Percentiles rank a stretch among this genome's conserved stretches.
Evolutionary conservation across 2,113 vertebrate species (phyloP).

Genomic region (Lophochroa leadbeateri): DNA sequence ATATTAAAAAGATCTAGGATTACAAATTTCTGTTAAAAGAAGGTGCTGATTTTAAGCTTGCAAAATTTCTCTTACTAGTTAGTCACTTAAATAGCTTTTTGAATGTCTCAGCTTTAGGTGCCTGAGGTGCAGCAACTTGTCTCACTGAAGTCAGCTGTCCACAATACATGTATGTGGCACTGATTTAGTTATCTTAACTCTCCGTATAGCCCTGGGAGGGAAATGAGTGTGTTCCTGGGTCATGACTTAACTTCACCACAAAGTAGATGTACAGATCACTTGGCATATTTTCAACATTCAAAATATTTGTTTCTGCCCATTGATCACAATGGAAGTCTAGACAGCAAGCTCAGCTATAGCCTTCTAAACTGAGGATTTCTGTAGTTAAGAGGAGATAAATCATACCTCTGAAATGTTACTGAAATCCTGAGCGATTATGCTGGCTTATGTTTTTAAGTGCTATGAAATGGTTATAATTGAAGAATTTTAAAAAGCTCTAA

Average conservation of each 20-base stretch:
- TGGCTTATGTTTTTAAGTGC: not conserved
- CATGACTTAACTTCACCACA: not conserved
- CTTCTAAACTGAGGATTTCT: not conserved
- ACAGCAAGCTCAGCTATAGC: not conserved
- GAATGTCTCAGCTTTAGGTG: not conserved
- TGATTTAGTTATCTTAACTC: not conserved
- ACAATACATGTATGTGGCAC: not conserved
- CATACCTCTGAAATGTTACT: not conserved
- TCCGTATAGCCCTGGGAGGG: rapidly evolving
- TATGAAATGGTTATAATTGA: not conserved
- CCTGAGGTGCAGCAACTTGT: not conserved
- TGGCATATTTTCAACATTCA: not conserved
- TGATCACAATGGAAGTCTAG: not conserved
- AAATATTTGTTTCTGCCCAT: not conserved
- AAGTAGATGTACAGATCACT: not conserved
- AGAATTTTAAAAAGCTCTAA: not conserved
- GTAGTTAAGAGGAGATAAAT: not conserved
- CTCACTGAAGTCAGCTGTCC: not conserved
- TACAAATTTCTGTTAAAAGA: not conserved
- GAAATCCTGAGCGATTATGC: not conserved
- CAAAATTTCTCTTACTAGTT: not conserved
- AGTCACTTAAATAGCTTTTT: not conserved
- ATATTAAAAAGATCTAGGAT: not conserved
- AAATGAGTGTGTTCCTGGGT: not conserved
- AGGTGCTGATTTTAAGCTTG: not conserved